Conservation (phyloP, 2,113 vertebrate genomes). For the Agelaius phoeniceus region DNA sequence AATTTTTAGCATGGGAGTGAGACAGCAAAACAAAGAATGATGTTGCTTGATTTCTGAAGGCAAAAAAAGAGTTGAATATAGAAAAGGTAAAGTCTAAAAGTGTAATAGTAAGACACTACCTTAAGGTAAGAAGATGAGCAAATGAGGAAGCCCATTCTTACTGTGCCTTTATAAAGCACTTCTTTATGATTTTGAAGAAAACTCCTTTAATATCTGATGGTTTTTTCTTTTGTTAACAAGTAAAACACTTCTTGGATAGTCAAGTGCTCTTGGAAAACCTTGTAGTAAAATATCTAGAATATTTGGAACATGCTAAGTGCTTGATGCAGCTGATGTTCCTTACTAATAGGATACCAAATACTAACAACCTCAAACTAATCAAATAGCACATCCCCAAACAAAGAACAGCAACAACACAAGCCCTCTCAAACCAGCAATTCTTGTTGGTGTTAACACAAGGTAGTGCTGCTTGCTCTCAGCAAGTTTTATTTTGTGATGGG, state of each 20-base stretch:
- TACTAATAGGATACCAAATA: not conserved
- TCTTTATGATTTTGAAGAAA: not conserved
- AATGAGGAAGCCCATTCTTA: not conserved
- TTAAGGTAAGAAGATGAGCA: not conserved
- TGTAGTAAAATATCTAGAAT: not conserved
- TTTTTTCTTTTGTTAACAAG: not conserved
- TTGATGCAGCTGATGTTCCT: not conserved
- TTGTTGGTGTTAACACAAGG: not conserved
- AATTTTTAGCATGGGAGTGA: fast-evolving
- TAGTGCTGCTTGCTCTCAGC: not conserved
- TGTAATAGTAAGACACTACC: not conserved
- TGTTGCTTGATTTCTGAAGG: not conserved
- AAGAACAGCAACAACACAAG: not conserved
- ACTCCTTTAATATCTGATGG: not conserved
- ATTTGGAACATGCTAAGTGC: not conserved
- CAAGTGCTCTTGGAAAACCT: not conserved
- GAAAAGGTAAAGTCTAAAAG: not conserved
- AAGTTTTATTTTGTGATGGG: not conserved
- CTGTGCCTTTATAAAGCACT: not conserved
- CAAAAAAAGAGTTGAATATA: not conserved
- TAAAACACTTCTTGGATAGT: not conserved
- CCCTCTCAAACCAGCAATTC: fast-evolving
- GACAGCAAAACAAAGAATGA: not conserved
- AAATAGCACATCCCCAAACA: too few species aligned
- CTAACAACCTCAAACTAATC: not conserved